A percentile compares a stretch with the other conserved stretches of the same genome.
Evolutionary conservation across 1,140 invertebrate species (phyloP).

Genomic region (Macrocentrus cingulum): DNA sequence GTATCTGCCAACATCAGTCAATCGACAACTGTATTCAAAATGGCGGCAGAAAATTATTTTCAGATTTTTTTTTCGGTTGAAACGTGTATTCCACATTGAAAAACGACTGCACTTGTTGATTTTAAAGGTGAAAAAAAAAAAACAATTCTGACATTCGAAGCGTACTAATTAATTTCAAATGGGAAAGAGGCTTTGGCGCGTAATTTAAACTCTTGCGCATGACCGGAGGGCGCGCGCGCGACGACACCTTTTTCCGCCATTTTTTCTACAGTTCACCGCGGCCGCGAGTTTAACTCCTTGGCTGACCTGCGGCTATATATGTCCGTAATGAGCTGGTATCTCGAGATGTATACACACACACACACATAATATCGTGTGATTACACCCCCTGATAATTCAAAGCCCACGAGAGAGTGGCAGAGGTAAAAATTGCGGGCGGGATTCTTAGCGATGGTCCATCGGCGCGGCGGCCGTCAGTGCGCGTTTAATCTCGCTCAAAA

Average conservation of each 20-base stretch:
- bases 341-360: neutral
- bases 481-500: too few species aligned
- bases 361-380: neutral
- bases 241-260: neutral
- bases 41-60: too few species aligned
- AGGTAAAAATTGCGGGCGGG: too few species aligned
- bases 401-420: too few species aligned
- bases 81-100: too few species aligned
- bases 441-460: too few species aligned
- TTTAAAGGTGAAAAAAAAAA: too few species aligned
- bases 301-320: constrained; percentile 10
- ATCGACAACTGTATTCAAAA: too few species aligned
- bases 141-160: neutral
- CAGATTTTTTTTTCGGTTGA: too few species aligned
- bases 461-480: too few species aligned
- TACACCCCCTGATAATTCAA: too few species aligned
- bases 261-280: constrained; percentile 1
- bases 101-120: too few species aligned
- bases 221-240: neutral
- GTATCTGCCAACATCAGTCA: neutral
- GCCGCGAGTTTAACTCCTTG: neutral
- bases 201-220: constrained; percentile 12
- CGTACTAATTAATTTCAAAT: neutral
- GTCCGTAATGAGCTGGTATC: constrained; percentile 5
- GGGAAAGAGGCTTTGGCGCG: neutral